These are phyloP conservation scores for Akabosia matsudoensis DNA, from an alignment of 1,140 invertebrate genomes.

Conservation along the genomic window DNA sequence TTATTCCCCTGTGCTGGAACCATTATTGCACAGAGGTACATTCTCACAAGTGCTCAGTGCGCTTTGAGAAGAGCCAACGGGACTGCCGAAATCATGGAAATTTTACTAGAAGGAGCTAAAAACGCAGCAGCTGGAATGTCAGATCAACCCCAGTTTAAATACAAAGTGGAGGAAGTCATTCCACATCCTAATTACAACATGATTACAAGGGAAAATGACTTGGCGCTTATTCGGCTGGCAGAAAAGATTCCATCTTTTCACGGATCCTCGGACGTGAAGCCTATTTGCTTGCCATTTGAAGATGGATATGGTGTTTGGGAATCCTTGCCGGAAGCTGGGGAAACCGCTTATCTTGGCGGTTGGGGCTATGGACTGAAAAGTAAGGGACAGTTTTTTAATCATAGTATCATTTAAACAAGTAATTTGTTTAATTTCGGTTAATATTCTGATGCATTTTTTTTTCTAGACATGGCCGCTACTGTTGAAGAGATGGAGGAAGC, in stretches of 20 bases:
- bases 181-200: conserved; percentile 66
- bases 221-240: conserved; percentile 67
- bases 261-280: conserved; percentile 16
- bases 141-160: conserved; percentile 49
- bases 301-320: conserved; percentile 39
- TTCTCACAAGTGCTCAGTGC: conserved; percentile 27
- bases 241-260: conserved; percentile 40
- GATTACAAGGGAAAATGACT: conserved; percentile 71
- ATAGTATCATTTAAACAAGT: too few relatives aligned
- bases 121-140: not conserved
- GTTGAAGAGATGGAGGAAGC: conserved; percentile 23
- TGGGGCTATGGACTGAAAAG: conserved; percentile 20
- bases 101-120: conserved; percentile 1
- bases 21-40: conserved; percentile 25
- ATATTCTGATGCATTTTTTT: not conserved
- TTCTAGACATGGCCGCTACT: not conserved
- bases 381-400: too few relatives aligned
- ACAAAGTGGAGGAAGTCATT: conserved; percentile 59
- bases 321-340: not conserved
- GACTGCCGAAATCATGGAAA: not conserved
- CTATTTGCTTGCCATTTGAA: conserved; percentile 37
- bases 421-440: too few relatives aligned
- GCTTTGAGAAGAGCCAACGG: conserved; percentile 10
- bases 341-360: conserved; percentile 24
- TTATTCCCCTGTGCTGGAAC: conserved; percentile 30